Base-by-base conservation (phyloP, 2,113 vertebrate genomes). In the Tupaia chinensis region DNA sequence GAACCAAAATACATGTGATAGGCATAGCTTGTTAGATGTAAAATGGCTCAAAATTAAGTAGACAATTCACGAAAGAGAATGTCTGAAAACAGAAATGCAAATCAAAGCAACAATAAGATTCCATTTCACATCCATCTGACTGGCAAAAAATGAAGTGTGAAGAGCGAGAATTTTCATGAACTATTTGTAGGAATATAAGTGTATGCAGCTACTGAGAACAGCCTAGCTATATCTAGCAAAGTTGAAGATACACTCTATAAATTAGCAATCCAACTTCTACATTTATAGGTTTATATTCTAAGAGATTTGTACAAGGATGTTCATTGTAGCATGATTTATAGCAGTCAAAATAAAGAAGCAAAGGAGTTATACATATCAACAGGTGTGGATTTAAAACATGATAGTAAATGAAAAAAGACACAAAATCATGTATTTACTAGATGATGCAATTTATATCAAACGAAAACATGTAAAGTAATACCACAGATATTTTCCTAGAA, bases 21-120 rank as follows among this genome's bases (percentile, higher is more conserved):
- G 73, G 84, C 34, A 89, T 63, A 86, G 91, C 34, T 95, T 80
- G 44, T 83, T 77, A 72, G 56, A 29, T 65, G 11, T 17, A 95
- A 69, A 92, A 10, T 96, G 76, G 27, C 19, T 92, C 54, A 79
- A 76, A 60, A 94, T 87, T 89, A 91, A 96, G 66, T 87, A 92
- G n/a, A 8, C 27, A 95, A 22, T 89, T 93, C n/a, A 74, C 19
- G 22, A 58, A 85, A 82, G 66, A 83, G 44, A 61, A 60, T 94
- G 29, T 70, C 53, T 82, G 69, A 88, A 79, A 95, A 70, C 23
- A 70, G 70, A 72, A 80, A 92, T 80, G 56, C n/a, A 93, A 91
- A 93, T 70, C 76, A 83, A 96, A 81, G 19, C n/a, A 91, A 89
- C 5, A 73, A 25, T 76, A 87, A 83, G 61, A 84, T 68, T 61